These are phyloP conservation scores for Schizaphis graminum DNA, from an alignment of 2,888 invertebrate species.

Conservation along the genomic window DNA sequence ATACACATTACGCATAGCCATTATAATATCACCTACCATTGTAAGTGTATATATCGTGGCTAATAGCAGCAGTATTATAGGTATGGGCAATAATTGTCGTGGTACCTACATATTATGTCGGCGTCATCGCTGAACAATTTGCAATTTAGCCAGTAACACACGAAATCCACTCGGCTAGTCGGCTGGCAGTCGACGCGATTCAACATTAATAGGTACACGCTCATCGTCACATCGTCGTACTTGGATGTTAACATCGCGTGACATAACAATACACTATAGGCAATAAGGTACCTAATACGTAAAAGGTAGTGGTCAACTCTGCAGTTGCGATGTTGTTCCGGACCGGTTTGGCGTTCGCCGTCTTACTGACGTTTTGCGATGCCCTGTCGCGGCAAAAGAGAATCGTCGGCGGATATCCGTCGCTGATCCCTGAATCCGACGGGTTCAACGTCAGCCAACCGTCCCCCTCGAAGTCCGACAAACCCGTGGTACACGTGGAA, in stretches of 20 bases:
- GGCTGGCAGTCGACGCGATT: not conserved
- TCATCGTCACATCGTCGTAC: not conserved
- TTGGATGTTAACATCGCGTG: not conserved
- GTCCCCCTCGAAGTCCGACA: constrained; percentile 49
- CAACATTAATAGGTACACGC: not conserved
- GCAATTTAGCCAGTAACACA: not conserved
- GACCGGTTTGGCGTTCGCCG: not conserved
- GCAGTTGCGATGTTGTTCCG: constrained; percentile 6
- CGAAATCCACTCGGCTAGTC: not conserved
- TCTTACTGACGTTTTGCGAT: constrained; percentile 30
- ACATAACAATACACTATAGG: not conserved
- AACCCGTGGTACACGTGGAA: constrained; percentile 77
- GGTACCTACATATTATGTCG: not conserved
- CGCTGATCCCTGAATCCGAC: constrained; percentile 76
- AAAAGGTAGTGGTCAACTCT: not conserved
- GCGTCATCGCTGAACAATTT: constrained; percentile 50
- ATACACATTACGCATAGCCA: not conserved
- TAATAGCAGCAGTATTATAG: not conserved
- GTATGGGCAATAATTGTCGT: not conserved
- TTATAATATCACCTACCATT: not conserved
- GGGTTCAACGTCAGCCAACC: constrained; percentile 52
- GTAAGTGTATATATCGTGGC: not conserved
- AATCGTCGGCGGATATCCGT: constrained; percentile 80
- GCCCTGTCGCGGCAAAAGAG: constrained; percentile 68
- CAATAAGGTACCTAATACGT: not conserved